phyloP scores from a whole-genome alignment of 2,113 vertebrate species.

The Sporophila hypoxantha region DNA sequence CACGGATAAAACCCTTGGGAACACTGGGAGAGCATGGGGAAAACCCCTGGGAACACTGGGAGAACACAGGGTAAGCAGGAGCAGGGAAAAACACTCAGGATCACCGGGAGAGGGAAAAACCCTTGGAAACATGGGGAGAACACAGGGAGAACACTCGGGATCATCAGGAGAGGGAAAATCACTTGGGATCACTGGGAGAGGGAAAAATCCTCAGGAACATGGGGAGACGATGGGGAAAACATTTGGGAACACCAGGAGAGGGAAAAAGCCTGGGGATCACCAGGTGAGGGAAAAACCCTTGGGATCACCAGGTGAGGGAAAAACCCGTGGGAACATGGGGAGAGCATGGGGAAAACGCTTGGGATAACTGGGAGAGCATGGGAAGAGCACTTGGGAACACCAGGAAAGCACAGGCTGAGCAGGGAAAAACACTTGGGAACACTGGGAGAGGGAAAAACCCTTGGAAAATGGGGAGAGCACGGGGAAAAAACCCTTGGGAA shows the following conservation, averaged over 20 bases:
- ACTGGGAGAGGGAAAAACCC: rapidly evolving
- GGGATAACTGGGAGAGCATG: neutral
- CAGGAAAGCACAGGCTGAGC: too few species aligned
- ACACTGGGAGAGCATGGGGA: too few species aligned
- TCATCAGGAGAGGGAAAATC: rapidly evolving
- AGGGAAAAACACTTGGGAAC: neutral
- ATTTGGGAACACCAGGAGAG: too few species aligned
- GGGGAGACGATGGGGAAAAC: too few species aligned
- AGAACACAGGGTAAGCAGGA: too few species aligned
- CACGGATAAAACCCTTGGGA: too few species aligned
- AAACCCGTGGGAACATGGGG: too few species aligned
- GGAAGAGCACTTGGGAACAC: too few species aligned
- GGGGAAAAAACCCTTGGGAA: neutral
- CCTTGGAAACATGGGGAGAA: neutral
- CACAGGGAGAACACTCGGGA: neutral
- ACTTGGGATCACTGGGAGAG: rapidly evolving
- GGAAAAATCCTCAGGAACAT: too few species aligned
- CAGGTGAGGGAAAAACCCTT: rapidly evolving
- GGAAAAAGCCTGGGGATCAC: neutral
- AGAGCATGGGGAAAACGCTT: too few species aligned
- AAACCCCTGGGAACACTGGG: too few species aligned
- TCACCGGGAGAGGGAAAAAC: rapidly evolving
- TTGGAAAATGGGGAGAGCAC: too few species aligned
- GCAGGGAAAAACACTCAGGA: rapidly evolving
- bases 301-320: neutral